Base-by-base conservation (phyloP, 2,888 invertebrate species). In the Campopleginae sp. region DNA sequence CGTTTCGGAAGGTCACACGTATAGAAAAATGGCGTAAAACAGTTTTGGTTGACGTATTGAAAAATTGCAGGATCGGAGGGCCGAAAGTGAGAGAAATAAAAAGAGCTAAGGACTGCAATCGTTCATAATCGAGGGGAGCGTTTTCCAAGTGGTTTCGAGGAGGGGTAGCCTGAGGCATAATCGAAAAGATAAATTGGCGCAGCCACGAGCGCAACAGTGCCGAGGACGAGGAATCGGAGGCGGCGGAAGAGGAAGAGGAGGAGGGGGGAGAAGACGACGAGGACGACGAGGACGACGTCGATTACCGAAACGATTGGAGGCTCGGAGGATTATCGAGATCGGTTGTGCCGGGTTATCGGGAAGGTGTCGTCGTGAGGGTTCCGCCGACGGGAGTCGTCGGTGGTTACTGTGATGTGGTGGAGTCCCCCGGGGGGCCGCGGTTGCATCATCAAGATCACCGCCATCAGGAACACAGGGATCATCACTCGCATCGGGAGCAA, bases 361-460 rank as follows among this genome's bases (percentile, higher is more conserved):
- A 89, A 84, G 88, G 88, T 87, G 87, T 88, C 84, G 90, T 90
- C 86, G 91, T 89, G 89, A 90, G 90, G 89, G 89, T 88, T 88
- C 89, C 90, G 85, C 88, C 88, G 87, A 89, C 90, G 87, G 89
- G 89, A 85, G 89, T 88, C 86, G 90, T 89, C 88, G 91, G 90
- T 85, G 84, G 87, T 80, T 86, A 88, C 90, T 91, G 93, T 92
- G 92, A 93, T 93, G 93, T 91, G 92, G 92, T 91, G 92, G 92
- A 92, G 91, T 89, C 91, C 91, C 91, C 91, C 90, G 82, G 87
- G 71, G 86, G 88, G 86, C 81, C 86, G 85, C 84, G 81, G 82
- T 82, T 77, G 86, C 81, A 85, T 83, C 81, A 77, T 79, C 85
- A 85, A 82, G 87, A 87, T 85, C 85, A 85, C 68, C 82, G 80